Base-by-base conservation (phyloP, 2,888 invertebrate genomes). In the Endomychus coccineus region DNA sequence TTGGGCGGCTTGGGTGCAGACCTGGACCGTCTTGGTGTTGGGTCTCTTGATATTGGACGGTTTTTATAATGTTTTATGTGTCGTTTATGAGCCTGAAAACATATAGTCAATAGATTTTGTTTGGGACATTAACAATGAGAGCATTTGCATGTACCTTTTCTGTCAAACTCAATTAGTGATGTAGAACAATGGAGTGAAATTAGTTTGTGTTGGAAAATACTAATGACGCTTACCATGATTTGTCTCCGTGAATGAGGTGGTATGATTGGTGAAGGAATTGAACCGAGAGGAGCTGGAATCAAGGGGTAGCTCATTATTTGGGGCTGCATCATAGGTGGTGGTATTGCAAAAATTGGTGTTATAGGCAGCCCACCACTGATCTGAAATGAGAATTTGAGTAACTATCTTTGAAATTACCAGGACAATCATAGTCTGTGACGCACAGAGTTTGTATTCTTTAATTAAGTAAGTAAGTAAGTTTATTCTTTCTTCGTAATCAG, bases 271-370 rank as follows among this genome's bases (percentile, higher is more conserved):
- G 64, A 61, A 15, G 66, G 61, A 35, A 65, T 51, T 7, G 58
- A 46, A 11, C 61, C 63, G 25, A 66, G 35, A 9, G 64, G 64
- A 1, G 64, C 64, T 29, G 64, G 62, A 22, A 66, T 63, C 27
- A 65, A 37, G 3, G 64, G 64, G 24, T 60, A 58, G 1, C 56
- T 47, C 11, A 57, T 31, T 3, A 54, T 36, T 29, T 51, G 54
- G n/a, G 50, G 50, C 34, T 49, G 49, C 32, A 56, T 47, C 21
- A 55, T 44, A n/a, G 58, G 54, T 22, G 52, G 54, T n/a, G 58
- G 59, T 16, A 58, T 28, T 2, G 60, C 52, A 27, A 58, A 57
- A 6, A 64, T 46, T 27, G 60, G 59, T 14, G 56, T 50, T 6
- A 59, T 44, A 23, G 55, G 46, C 24, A 58, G 39, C 15, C 51